phyloP scores from a whole-genome alignment of 2,797 vertebrate species.

The Mormyrops attenuatus region DNA sequence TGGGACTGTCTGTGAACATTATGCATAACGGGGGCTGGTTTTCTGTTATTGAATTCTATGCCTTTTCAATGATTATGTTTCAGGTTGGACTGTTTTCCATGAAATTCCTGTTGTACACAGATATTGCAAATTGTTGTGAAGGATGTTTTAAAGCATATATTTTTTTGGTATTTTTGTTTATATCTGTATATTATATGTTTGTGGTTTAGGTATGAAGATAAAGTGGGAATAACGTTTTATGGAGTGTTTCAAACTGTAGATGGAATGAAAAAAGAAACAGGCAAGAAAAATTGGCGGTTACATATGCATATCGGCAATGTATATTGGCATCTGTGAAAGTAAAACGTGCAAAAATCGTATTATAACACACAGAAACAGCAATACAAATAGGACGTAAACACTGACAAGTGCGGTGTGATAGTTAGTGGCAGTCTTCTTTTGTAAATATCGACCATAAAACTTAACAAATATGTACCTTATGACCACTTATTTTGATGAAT shows the following conservation, averaged over 20 bases:
- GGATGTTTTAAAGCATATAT: neutral
- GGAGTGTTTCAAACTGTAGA: neutral
- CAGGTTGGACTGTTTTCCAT: neutral
- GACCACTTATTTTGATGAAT: neutral
- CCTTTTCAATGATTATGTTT: constrained; percentile 7
- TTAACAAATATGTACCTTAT: neutral
- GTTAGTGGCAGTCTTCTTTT: neutral
- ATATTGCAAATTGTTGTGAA: neutral
- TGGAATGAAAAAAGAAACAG: neutral
- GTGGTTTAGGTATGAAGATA: neutral
- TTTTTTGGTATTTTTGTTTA: neutral
- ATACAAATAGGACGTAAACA: neutral
- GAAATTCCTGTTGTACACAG: neutral
- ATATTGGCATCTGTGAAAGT: neutral
- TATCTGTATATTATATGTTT: neutral
- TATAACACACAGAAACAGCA: neutral
- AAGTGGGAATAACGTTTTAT: constrained; percentile 7
- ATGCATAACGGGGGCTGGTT: neutral
- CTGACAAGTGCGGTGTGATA: neutral
- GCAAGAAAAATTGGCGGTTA: neutral
- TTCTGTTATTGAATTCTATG: neutral
- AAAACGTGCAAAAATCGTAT: neutral
- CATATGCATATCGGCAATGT: neutral
- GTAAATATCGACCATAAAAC: neutral
- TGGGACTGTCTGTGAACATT: neutral